Evolutionary conservation across 2,888 invertebrate genomes (phyloP).

Genomic region (Acanthococcus lagerstroemiae): DNA sequence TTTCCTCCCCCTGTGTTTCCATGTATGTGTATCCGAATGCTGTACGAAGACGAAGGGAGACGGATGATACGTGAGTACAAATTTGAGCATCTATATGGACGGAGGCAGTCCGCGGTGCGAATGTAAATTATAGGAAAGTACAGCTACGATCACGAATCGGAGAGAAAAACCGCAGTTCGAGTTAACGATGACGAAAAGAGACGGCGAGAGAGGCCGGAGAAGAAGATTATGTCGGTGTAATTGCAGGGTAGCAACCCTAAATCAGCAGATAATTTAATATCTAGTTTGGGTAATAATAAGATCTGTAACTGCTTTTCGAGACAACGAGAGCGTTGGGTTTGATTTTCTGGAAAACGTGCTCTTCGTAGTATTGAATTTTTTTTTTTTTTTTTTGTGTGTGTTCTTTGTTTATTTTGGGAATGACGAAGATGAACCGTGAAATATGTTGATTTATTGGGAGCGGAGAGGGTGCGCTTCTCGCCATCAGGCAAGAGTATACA

Average conservation of each 20-base stretch:
- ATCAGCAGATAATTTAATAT: constrained; percentile 28
- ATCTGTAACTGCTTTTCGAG: neutral
- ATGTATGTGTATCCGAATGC: neutral
- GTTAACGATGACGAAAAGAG: constrained; percentile 9
- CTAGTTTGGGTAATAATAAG: constrained; percentile 21
- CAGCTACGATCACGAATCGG: constrained; percentile 22
- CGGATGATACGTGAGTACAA: constrained; percentile 16
- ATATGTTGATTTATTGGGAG: neutral
- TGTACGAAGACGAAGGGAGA: neutral
- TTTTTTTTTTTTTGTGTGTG: neutral
- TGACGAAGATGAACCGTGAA: neutral
- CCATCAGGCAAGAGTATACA: too few species aligned
- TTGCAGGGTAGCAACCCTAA: constrained; percentile 29
- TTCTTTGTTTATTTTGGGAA: neutral
- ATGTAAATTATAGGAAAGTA: constrained; percentile 23
- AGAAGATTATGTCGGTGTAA: constrained; percentile 20
- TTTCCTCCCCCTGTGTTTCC: neutral
- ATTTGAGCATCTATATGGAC: neutral
- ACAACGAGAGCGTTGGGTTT: too few species aligned
- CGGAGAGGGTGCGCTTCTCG: too few species aligned
- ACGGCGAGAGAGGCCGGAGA: neutral
- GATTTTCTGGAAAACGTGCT: too few species aligned
- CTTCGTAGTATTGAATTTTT: too few species aligned
- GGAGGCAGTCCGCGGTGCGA: constrained; percentile 9
- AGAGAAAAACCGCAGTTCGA: neutral